Percentiles rank a stretch among this genome's conserved stretches.
phyloP scores from a whole-genome alignment of 2,888 invertebrate species.

The Drosophila siamana region DNA sequence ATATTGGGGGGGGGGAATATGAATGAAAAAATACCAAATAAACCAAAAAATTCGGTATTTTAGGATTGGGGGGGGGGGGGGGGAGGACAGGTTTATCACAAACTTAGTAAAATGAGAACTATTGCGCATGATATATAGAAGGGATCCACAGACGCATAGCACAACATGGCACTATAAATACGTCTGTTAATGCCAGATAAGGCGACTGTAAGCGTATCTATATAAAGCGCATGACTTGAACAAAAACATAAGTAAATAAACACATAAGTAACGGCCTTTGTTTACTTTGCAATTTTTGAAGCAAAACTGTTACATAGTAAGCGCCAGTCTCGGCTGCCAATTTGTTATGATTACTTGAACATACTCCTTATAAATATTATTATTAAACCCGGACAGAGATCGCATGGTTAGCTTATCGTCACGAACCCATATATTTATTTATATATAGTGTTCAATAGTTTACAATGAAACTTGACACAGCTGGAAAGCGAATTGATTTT shows the following conservation, averaged over 20 bases:
- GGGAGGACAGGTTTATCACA: too few relatives aligned
- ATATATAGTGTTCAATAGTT: neutral
- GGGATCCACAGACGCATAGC: constrained; percentile 15
- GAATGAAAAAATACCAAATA: too few relatives aligned
- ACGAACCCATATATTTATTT: neutral
- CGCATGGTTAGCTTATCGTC: neutral
- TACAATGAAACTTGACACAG: neutral
- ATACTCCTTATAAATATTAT: constrained; percentile 15
- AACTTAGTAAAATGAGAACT: constrained; percentile 34
- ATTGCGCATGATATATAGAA: constrained; percentile 36
- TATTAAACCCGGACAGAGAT: constrained; percentile 5
- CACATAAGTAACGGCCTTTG: constrained; percentile 12
- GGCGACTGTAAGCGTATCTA: constrained; percentile 10
- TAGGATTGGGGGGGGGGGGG: too few relatives aligned
- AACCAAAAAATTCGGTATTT: too few relatives aligned
- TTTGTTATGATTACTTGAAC: constrained; percentile 11
- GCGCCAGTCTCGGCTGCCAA: constrained; percentile 6
- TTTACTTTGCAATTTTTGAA: constrained; percentile 32
- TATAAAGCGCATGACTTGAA: constrained; percentile 36
- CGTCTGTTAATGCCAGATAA: constrained; percentile 43
- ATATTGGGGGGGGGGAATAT: too few relatives aligned
- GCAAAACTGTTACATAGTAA: constrained; percentile 32
- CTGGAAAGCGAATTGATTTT: neutral
- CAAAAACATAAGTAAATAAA: too few relatives aligned
- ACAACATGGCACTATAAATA: constrained; percentile 47